Percentiles rank a stretch among this genome's conserved stretches.
phyloP scores from a whole-genome alignment of 2,797 vertebrate genomes.

The Amblyraja radiata region DNA sequence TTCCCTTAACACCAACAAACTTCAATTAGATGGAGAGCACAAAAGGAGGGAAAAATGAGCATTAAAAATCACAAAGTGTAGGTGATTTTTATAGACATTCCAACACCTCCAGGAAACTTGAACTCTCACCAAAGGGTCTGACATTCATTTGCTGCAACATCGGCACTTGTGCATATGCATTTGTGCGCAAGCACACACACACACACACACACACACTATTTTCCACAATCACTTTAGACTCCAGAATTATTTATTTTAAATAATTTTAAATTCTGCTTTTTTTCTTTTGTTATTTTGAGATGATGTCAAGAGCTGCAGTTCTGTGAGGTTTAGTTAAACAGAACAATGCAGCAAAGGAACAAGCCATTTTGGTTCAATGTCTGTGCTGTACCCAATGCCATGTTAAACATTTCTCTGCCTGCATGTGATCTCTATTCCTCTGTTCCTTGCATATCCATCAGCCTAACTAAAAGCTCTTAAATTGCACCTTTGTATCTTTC shows the following conservation, averaged over 20 bases:
- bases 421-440: too few species aligned
- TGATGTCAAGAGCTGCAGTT: background rate
- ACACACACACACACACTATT: background rate
- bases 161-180: constrained; percentile 45
- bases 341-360: too few species aligned
- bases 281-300: background rate
- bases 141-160: constrained; percentile 68
- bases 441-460: too few species aligned
- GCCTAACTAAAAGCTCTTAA: too few species aligned
- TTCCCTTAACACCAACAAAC: background rate
- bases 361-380: too few species aligned
- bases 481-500: too few species aligned
- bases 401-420: too few species aligned
- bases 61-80: constrained; percentile 54
- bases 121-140: constrained; percentile 70
- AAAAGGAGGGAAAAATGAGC: constrained; percentile 24
- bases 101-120: constrained; percentile 74
- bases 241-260: background rate
- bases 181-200: background rate
- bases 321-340: too few species aligned
- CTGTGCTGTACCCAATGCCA: too few species aligned
- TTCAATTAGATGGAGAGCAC: constrained; percentile 14
- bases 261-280: background rate
- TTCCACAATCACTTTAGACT: background rate
- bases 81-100: constrained; percentile 75